These are phyloP conservation scores for Hyphantria cunea DNA, from an alignment of 1,140 invertebrate species.

Conservation along the genomic window DNA sequence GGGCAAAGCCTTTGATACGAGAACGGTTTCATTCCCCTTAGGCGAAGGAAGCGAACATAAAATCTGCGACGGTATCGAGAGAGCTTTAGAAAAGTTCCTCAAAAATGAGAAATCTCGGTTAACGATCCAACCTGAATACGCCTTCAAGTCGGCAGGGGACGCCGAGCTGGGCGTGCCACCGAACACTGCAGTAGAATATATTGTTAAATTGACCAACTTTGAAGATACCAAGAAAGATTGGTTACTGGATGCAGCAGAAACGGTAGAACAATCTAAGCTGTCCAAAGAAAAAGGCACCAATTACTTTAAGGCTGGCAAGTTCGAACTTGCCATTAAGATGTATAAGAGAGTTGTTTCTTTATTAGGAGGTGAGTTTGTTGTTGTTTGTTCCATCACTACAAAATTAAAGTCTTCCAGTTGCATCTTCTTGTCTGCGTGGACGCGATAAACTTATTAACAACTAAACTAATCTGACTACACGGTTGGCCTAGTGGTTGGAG, in stretches of 20 bases:
- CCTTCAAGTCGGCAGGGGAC: slow-evolving; percentile 89
- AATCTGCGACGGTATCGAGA: slow-evolving; percentile 92
- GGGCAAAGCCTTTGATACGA: slow-evolving; percentile 69
- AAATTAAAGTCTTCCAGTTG: too few species aligned
- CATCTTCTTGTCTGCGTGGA: too few species aligned
- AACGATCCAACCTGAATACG: slow-evolving; percentile 90
- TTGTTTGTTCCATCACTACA: slow-evolving; percentile 3
- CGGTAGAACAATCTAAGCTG: slow-evolving; percentile 90
- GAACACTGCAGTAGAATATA: slow-evolving; percentile 91
- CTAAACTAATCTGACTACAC: too few species aligned
- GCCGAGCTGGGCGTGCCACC: slow-evolving; percentile 88
- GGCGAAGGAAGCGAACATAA: slow-evolving; percentile 91
- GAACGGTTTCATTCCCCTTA: slow-evolving; percentile 91
- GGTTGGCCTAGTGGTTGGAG: too few species aligned
- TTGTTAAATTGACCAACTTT: slow-evolving; percentile 90
- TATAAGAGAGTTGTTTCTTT: slow-evolving; percentile 88
- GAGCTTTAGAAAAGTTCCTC: slow-evolving; percentile 92
- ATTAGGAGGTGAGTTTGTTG: slow-evolving; percentile 62
- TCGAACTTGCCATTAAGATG: slow-evolving; percentile 91
- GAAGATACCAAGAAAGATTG: slow-evolving; percentile 92
- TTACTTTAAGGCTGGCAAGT: slow-evolving; percentile 93
- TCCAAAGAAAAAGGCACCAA: slow-evolving; percentile 95
- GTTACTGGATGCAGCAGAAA: slow-evolving; percentile 90
- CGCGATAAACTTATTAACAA: too few species aligned
- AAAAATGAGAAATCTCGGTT: slow-evolving; percentile 91